Conservation (phyloP, 2,888 invertebrate genomes). For the Chirona hameri region DNA sequence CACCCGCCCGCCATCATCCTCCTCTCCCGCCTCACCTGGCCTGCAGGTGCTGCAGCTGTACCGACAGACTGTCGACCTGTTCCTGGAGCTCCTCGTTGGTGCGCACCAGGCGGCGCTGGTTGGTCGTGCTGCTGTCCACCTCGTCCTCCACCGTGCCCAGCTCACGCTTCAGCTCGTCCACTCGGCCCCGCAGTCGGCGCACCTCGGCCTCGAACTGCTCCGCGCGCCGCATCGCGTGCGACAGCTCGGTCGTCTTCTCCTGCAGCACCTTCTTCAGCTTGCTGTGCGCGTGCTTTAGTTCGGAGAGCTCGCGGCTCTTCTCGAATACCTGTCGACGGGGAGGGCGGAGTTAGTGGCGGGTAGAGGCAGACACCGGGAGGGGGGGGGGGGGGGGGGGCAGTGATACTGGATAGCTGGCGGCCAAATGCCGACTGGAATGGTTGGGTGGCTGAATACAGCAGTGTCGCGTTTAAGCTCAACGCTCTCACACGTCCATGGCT, state of each 20-base stretch:
- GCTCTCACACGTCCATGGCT: too few relatives aligned
- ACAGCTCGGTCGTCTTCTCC: slow-evolving; percentile 71
- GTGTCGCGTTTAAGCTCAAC: too few relatives aligned
- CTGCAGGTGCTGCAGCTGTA: slow-evolving; percentile 67
- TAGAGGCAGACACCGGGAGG: too few relatives aligned
- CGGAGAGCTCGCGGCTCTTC: slow-evolving; percentile 64
- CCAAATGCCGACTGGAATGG: too few relatives aligned
- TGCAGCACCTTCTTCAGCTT: slow-evolving; percentile 68
- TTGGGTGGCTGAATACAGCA: too few relatives aligned
- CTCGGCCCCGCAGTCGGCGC: slow-evolving; percentile 63
- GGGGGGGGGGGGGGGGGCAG: too few relatives aligned
- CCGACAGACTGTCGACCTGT: slow-evolving; percentile 68
- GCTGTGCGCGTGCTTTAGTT: slow-evolving; percentile 65
- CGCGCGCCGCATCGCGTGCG: slow-evolving; percentile 68
- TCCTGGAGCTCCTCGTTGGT: slow-evolving; percentile 72
- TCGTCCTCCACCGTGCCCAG: slow-evolving; percentile 74
- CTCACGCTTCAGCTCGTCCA: slow-evolving; percentile 75
- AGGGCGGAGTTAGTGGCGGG: neutral
- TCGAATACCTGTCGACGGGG: slow-evolving; percentile 57
- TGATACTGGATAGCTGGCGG: too few relatives aligned
- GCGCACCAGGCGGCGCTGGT: slow-evolving; percentile 61
- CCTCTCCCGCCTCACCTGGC: slow-evolving; percentile 34
- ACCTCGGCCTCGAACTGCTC: slow-evolving; percentile 70
- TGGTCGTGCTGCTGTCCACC: slow-evolving; percentile 59
- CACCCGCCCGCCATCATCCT: neutral